Base-by-base conservation (phyloP, 2,113 vertebrate species). In the Lethenteron reissneri region DNA sequence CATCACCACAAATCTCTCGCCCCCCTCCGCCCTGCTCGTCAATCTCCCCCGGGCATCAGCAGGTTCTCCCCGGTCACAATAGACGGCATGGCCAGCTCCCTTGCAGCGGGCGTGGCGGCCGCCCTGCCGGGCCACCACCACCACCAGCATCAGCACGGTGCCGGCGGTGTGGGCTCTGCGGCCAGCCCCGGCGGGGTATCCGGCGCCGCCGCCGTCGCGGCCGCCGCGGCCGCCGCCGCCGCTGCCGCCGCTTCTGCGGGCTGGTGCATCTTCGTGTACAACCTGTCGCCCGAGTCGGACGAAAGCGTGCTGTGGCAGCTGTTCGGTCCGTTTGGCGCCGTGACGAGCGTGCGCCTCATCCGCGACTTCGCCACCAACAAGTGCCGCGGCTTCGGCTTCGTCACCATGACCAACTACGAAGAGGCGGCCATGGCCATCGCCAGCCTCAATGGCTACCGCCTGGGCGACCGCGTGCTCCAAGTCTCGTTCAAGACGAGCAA, bases 401-500 rank as follows among this genome's bases (percentile, higher is more conserved):
- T 99, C 83, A 99, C 95, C 83, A 99, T 99, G 95, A 97, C 95
- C 82, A 99, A 99, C 86, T 99, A 99, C 76, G 95, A 99, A 15
- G 95, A 99, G 84, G 95, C 95, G 64, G 95, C 95, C 82, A 97
- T 99, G 95, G 95, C 95, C 62, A 99, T 97, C 77, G 92, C 94
- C 79, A 99, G 94, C 83, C 90, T 99, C 84, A 99, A 99, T 76
- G 94, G 94, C 83, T 99, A 99, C 81, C 88, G 94, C 83, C 84
- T 99, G 84, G 94, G 94, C 78, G 94, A 99, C 85, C 85, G 94
- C 77, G 94, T 99, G 84, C 83, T 99, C 83, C 94, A 99, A 88
- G 94, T 99, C 84, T 97, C 94, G 83, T 99, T 99, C 88, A 99
- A 99, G 88, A 99, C 94, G 85, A 99, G 92, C 87, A 99, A 99